phyloP scores from a whole-genome alignment of 2,888 invertebrate genomes.

The Pteria penguin region DNA sequence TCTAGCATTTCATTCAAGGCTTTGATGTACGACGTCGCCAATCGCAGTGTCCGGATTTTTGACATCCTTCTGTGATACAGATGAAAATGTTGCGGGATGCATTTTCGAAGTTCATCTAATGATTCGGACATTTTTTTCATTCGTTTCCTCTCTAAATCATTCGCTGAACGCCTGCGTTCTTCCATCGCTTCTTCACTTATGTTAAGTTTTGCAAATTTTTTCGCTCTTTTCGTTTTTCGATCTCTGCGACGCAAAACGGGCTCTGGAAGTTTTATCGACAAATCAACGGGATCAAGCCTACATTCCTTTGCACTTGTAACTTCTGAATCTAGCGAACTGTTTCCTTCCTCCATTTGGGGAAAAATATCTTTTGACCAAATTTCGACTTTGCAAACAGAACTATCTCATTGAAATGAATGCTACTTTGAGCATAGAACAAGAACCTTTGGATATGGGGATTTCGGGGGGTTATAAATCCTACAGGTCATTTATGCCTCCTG shows the following conservation, averaged over 20 bases:
- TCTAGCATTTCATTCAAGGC: constrained; percentile 55
- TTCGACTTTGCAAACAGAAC: too few relatives aligned
- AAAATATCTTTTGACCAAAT: too few relatives aligned
- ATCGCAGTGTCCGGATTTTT: constrained; percentile 63
- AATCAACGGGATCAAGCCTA: too few relatives aligned
- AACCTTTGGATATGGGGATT: not conserved
- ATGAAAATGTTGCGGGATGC: constrained; percentile 57
- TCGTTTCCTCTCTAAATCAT: constrained; percentile 60
- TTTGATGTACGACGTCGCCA: constrained; percentile 65
- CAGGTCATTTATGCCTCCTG: not conserved
- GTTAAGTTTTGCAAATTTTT: constrained; percentile 18
- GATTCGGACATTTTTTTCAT: constrained; percentile 64
- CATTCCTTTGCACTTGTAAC: not conserved
- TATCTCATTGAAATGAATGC: too few relatives aligned
- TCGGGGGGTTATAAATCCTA: not conserved
- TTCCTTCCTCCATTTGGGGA: too few relatives aligned
- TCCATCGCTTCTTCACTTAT: constrained; percentile 43
- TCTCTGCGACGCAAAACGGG: too few relatives aligned
- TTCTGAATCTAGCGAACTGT: too few relatives aligned
- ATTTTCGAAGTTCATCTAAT: constrained; percentile 55
- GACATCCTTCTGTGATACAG: constrained; percentile 59
- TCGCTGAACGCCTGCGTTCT: constrained; percentile 59
- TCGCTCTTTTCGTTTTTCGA: constrained; percentile 8
- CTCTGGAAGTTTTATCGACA: too few relatives aligned
- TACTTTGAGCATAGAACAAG: not conserved